Base-by-base conservation (phyloP, 2,888 invertebrate species). In the Platycheirus rosarum region DNA sequence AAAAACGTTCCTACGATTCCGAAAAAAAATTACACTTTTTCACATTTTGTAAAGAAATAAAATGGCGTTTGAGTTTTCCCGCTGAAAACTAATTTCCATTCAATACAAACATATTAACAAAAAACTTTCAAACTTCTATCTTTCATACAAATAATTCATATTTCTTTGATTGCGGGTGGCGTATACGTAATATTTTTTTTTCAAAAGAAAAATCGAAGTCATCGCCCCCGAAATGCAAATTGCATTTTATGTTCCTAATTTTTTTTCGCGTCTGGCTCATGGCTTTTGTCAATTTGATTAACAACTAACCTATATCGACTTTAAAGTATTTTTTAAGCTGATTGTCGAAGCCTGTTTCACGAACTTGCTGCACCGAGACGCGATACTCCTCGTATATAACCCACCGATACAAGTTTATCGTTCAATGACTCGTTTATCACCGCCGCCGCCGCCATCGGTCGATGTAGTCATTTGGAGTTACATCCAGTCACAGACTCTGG, bases 371-470 rank as follows among this genome's bases (percentile, higher is more conserved):
- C 44, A n/a, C 18, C 16, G 44, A 18, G 23, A 8, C 46, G 46
- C 46, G 20, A 42, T 35, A 32, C n/a, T 35, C 8, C 51, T n/a
- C n/a, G n/a, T n/a, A n/a, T n/a, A n/a, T 44, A 26, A 53, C 42
- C 20, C 51, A 46, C 16, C 68, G 51, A 60, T 73, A 55, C 44
- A 63, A 60, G 73, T 74, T 65, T 75, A 75, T 69, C 79, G 79
- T 79, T 51, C 79, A 80, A 65, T 80, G 79, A 80, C 79, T 65
- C 57, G 32, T 32, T 60, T 60, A 60, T 60, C 29, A 29, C 26
- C 23, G 26, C 35, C 13, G 26, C 9, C 35, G 3, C 35, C 6
- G 29, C 29, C 29, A 8, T 6, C 8, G 29, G 29, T 55, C 32
- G 18, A 3, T 2, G 42, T 14, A 23, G 29, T 40, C 40, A 26